Percentiles rank a stretch among this genome's conserved stretches.
These are phyloP conservation scores for Thyatira batis DNA, from an alignment of 2,888 invertebrate genomes.

Conservation along the genomic window DNA sequence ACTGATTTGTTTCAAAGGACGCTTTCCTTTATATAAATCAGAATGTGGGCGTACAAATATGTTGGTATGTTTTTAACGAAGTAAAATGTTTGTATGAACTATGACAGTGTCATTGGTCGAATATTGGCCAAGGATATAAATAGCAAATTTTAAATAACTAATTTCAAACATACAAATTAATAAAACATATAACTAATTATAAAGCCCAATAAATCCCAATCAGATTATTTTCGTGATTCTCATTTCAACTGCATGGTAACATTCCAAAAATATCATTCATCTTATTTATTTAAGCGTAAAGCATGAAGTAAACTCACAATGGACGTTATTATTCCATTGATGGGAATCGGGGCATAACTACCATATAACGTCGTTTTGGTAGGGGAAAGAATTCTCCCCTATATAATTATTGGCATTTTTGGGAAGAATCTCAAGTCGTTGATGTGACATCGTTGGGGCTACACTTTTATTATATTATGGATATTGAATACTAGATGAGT, in stretches of 20 bases:
- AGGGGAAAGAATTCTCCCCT: constrained; percentile 58
- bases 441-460: constrained; percentile 40
- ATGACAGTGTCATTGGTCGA: too few relatives aligned
- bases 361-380: constrained; percentile 39
- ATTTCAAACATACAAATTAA: too few relatives aligned
- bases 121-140: too few relatives aligned
- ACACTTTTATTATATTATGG: constrained; percentile 11
- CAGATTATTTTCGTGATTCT: too few relatives aligned
- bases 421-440: constrained; percentile 58
- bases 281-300: neutral
- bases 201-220: too few relatives aligned
- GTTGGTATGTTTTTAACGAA: neutral
- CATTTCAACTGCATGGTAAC: too few relatives aligned
- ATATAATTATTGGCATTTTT: constrained; percentile 67
- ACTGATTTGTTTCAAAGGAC: constrained; percentile 18
- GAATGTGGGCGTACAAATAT: neutral
- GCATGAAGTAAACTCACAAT: constrained; percentile 12
- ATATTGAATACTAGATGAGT: constrained; percentile 8
- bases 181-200: too few relatives aligned
- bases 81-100: too few relatives aligned
- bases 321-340: constrained; percentile 10
- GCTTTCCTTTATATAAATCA: constrained; percentile 10
- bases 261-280: neutral
- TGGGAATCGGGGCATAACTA: constrained; percentile 21
- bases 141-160: neutral